A percentile compares a stretch with the other conserved stretches of the same genome.
Conservation (phyloP, 2,888 invertebrate species). For the Philonicus albiceps region DNA sequence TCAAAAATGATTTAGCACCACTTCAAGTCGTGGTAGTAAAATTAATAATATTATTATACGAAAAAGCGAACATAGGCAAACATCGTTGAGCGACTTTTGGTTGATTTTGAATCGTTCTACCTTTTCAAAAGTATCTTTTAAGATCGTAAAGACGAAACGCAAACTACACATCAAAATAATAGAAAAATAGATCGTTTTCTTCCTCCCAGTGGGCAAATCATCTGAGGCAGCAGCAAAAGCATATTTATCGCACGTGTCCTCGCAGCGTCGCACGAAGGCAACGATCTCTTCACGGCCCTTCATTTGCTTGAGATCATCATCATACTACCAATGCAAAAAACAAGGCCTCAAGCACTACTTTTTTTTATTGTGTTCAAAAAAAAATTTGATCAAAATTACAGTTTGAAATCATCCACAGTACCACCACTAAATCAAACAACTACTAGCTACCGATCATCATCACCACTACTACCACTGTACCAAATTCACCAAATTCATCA, state of each 20-base stretch:
- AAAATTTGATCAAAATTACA: slow-evolving; percentile 19
- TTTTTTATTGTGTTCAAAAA: slow-evolving; percentile 1
- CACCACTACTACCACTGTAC: slow-evolving; percentile 38
- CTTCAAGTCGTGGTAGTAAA: slow-evolving; percentile 22
- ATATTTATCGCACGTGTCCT: background rate
- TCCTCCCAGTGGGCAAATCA: background rate
- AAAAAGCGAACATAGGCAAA: background rate
- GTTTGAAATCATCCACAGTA: slow-evolving; percentile 35
- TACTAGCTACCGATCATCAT: slow-evolving; percentile 39
- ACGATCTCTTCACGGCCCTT: slow-evolving; percentile 12
- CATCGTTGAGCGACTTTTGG: background rate
- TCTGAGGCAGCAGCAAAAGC: background rate
- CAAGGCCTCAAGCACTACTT: slow-evolving; percentile 3
- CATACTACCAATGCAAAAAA: background rate
- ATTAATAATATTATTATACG: background rate
- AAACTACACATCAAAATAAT: background rate
- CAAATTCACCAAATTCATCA: slow-evolving; percentile 38
- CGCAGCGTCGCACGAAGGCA: slow-evolving; percentile 5
- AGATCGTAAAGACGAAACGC: slow-evolving; percentile 9
- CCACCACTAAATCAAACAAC: slow-evolving; percentile 26
- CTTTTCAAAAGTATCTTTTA: slow-evolving; percentile 22
- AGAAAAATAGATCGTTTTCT: background rate
- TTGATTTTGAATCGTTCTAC: background rate
- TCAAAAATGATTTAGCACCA: slow-evolving; percentile 12
- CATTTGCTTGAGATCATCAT: slow-evolving; percentile 1